phyloP scores from a whole-genome alignment of 2,888 invertebrate species.

The Pycnomerus fuliginosus region DNA sequence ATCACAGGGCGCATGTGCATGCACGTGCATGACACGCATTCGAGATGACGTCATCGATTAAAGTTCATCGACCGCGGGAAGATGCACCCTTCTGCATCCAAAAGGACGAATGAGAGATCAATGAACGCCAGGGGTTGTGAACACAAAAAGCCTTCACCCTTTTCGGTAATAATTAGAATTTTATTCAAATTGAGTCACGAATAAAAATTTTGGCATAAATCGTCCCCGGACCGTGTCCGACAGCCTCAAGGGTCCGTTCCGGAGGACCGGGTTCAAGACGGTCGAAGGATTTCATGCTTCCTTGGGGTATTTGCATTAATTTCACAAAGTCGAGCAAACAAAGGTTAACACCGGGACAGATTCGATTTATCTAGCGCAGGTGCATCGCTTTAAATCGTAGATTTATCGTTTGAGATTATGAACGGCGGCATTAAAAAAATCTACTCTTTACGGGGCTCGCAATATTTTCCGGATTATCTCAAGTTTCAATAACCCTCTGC shows the following conservation, averaged over 20 bases:
- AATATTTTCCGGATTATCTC: too few species aligned
- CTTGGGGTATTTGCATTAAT: constrained; percentile 1
- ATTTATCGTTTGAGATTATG: too few species aligned
- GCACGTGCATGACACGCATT: constrained; percentile 24
- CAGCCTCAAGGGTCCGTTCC: constrained; percentile 15
- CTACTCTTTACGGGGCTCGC: too few species aligned
- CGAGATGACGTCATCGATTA: constrained; percentile 20
- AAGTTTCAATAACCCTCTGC: too few species aligned
- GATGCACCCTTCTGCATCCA: constrained; percentile 18
- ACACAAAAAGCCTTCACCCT: too few species aligned
- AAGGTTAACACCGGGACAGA: too few species aligned
- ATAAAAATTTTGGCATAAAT: constrained; percentile 1
- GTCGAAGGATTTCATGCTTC: constrained; percentile 27
- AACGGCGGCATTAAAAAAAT: too few species aligned
- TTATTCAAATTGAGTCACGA: not conserved
- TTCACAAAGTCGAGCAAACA: not conserved
- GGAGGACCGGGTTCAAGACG: constrained; percentile 26
- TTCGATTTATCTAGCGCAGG: too few species aligned
- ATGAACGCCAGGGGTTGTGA: too few species aligned
- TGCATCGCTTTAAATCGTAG: too few species aligned
- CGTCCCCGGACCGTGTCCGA: too few species aligned
- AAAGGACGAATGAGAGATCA: constrained; percentile 5
- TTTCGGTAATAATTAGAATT: not conserved
- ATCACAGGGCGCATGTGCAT: constrained; percentile 9
- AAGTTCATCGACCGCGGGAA: constrained; percentile 21